Base-by-base conservation (phyloP, 2,888 invertebrate species). In the Aplocera efformata region DNA sequence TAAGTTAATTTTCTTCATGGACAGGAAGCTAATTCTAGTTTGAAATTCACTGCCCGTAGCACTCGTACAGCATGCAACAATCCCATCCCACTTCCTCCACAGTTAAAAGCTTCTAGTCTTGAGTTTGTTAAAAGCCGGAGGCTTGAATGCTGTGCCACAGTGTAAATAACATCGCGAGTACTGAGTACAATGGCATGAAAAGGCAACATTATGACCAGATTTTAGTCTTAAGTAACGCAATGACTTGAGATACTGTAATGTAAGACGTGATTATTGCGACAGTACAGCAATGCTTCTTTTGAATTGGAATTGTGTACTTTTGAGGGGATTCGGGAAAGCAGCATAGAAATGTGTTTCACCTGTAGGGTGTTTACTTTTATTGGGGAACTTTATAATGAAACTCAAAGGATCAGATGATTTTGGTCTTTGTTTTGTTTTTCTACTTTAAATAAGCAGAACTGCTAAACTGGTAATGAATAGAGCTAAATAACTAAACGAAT, bases 181-280 rank as follows among this genome's bases (percentile, higher is more conserved):
- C 10, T 45, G 56, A 56, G 54, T 62, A 82, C 81, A 81, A 82
- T 81, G 63, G 73, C 56, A 64, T 78, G 69, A 73, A 71, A 73
- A 75, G 73, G 76, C 66, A 75, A 72, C 76, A 78, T 79, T 78
- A 79, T 70, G 68, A 67, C 63, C 72, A 76, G 73, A 77, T 76
- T 77, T 72, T 60, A 73, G 73, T 64, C 69, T 69, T 72, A 75
- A 77, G 76, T 68, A 72, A 75, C 63, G 73, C 71, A 73, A 76
- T 78, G 73, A 72, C 73, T 74, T 68, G 70, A 67, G 68, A 60
- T 64, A 72, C 61, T 51, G 57, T 64, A 59, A 66, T 52, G 35
- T 43, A 39, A 40, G 40, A 42, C 28, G 32, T 31, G 29, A 31
- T 47, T 42, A 34, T 37, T 32, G 31, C 32, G 21, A n/a, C 21